A percentile compares a stretch with the other conserved stretches of the same genome.
phyloP scores from a whole-genome alignment of 2,888 invertebrate species.

The Actias luna region DNA sequence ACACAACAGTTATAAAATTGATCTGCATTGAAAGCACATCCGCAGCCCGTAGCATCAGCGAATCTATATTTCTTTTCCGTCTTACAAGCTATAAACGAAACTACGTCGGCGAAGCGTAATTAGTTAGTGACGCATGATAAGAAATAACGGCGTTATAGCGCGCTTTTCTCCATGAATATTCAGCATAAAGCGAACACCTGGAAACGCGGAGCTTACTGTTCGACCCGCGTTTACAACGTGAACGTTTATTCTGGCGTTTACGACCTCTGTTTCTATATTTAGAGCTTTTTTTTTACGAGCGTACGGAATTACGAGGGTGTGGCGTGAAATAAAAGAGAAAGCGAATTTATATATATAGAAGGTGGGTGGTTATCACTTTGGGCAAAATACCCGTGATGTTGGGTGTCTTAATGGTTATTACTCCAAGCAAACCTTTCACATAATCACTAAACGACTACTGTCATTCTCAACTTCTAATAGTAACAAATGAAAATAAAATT shows the following conservation, averaged over 20 bases:
- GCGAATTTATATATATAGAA: no score
- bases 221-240: conserved; percentile 46
- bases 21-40: no score
- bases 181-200: conserved; percentile 44
- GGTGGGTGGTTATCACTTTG: no score
- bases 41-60: no score
- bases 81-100: background rate
- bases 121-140: conserved; percentile 37
- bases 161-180: conserved; percentile 48
- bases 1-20: no score
- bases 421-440: no score
- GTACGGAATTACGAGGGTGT: conserved; percentile 42
- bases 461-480: no score
- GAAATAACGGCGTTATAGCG: conserved; percentile 45
- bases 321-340: conserved; percentile 10
- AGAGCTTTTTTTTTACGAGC: conserved; percentile 68
- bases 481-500: no score
- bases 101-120: conserved; percentile 26
- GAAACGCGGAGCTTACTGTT: conserved; percentile 15
- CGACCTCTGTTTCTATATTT: conserved; percentile 61
- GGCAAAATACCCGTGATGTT: no score
- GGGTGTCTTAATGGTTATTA: no score
- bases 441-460: no score
- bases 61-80: background rate
- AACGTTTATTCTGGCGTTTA: conserved; percentile 67